Percentiles rank a stretch among this genome's conserved stretches.
phyloP scores from a whole-genome alignment of 37 sponge, comb jelly and placozoan genomes.

The Cladorhizidae sp. region DNA sequence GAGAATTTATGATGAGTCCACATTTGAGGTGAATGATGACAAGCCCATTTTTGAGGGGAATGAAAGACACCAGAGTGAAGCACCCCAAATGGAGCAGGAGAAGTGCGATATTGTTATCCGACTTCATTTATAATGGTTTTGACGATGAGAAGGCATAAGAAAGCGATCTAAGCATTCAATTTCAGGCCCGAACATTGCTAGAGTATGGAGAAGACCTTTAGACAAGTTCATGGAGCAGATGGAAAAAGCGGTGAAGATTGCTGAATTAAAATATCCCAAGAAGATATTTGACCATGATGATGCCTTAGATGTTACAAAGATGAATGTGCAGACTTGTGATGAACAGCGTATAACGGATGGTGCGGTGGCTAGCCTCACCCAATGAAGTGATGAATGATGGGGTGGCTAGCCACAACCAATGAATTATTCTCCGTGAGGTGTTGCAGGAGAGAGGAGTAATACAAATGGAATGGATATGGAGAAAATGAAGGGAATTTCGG shows the following conservation, averaged over 20 bases:
- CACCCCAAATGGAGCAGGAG: conserved; percentile 19
- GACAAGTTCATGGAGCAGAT: conserved; percentile 47
- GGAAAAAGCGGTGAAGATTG: conserved; percentile 43
- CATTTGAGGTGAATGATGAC: conserved; percentile 38
- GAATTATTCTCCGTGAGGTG: not conserved
- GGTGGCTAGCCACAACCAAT: conserved; percentile 12
- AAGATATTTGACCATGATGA: conserved; percentile 53
- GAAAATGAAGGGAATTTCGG: conserved; percentile 20
- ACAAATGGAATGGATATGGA: conserved; percentile 30
- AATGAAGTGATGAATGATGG: no score
- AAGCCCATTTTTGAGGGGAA: conserved; percentile 23
- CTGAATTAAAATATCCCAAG: conserved; percentile 55
- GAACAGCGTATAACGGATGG: conserved; percentile 17
- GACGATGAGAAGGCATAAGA: not conserved
- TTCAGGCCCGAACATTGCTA: not conserved
- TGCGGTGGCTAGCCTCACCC: not conserved
- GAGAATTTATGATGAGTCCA: conserved; percentile 41
- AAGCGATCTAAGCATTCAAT: not conserved
- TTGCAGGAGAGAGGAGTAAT: conserved; percentile 20
- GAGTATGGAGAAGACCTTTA: conserved; percentile 22
- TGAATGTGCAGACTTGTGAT: conserved; percentile 49
- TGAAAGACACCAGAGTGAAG: conserved; percentile 17
- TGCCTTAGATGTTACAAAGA: conserved; percentile 23
- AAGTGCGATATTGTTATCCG: conserved; percentile 56
- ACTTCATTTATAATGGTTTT: conserved; percentile 42